These are phyloP conservation scores for Thermophis baileyi DNA, from an alignment of 2,113 vertebrate species.

Conservation along the genomic window DNA sequence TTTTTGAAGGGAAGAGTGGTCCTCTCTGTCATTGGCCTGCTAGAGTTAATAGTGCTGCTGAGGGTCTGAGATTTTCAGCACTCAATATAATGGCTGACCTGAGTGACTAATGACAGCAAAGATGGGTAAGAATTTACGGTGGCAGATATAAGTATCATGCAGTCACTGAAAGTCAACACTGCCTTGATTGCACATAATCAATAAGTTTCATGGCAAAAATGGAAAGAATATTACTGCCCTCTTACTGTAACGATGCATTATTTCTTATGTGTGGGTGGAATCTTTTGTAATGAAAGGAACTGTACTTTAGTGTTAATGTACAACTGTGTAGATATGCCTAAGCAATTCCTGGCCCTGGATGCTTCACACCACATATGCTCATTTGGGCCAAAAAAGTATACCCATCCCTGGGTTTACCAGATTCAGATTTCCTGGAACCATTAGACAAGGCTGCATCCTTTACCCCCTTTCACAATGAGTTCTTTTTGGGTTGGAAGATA, in stretches of 20 bases:
- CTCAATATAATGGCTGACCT: neutral
- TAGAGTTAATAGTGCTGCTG: neutral
- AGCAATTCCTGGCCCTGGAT: neutral
- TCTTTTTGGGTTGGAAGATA: neutral
- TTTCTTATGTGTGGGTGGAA: neutral
- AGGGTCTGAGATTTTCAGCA: neutral
- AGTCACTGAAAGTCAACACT: neutral
- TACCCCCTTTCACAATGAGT: neutral
- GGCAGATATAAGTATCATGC: neutral
- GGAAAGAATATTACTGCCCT: neutral
- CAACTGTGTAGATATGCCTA: neutral
- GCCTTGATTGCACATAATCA: neutral
- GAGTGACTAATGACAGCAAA: neutral
- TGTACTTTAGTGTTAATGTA: neutral
- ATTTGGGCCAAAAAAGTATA: neutral
- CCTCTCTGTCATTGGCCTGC: neutral
- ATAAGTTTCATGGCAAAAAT: neutral
- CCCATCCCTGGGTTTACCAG: neutral
- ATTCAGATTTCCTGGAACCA: neutral
- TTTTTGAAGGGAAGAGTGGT: neutral
- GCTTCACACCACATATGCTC: neutral
- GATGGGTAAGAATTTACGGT: neutral
- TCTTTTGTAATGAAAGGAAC: neutral
- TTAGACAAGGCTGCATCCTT: neutral
- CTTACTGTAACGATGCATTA: neutral